Evolutionary conservation across 64 coral and sea anemone genomes (phyloP), one percentile per base, ranked within the genome.

Genomic region (Porites lutea): DNA sequence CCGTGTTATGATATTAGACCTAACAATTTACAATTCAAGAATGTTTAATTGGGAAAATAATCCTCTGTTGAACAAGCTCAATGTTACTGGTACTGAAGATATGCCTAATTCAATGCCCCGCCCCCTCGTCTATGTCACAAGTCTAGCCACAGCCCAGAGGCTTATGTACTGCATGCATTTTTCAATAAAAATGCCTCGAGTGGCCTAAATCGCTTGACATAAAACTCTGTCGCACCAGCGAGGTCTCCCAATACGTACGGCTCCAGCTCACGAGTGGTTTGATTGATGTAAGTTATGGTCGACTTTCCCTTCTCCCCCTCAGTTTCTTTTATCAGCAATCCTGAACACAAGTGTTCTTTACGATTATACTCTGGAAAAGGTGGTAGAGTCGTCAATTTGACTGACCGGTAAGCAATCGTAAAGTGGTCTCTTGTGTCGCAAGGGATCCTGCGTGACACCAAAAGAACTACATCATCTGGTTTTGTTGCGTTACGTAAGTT

Each of bases 401-500:
- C 90, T 11, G 94, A 96, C 5, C 94, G 83, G 72, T 96, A 96
- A 19, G 94, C 94, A 58, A 96, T 92, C 19, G 72, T 88, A 90
- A 82, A 92, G 61, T 76, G 83, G 69, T 96, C 94, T 71, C 86
- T 70, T 23, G 50, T 64, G 21, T 88, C 90, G 51, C 75, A 65
- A 4, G 94, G 77, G 16, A 71, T 78, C 48, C 94, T 79, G 47
- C 93, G 79, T 51, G 93, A 95, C 71, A 95, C 93, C 23, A 95
- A 48, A 48, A 95, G 68, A 2, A 95, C 93, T 14, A 95, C 7
- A 60, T 95, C 93, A 79, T 95, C 88, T 14, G 93, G 88, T 85
- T 86, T 90, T 3, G 70, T 70, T 18, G 72, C 88, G 52, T 75
- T 65, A 79, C 22, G 77, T 65, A 70, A 44, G 70, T 70, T 43